phyloP scores from a whole-genome alignment of 1,140 invertebrate genomes.

The Pseudomyrmex pallidus region DNA sequence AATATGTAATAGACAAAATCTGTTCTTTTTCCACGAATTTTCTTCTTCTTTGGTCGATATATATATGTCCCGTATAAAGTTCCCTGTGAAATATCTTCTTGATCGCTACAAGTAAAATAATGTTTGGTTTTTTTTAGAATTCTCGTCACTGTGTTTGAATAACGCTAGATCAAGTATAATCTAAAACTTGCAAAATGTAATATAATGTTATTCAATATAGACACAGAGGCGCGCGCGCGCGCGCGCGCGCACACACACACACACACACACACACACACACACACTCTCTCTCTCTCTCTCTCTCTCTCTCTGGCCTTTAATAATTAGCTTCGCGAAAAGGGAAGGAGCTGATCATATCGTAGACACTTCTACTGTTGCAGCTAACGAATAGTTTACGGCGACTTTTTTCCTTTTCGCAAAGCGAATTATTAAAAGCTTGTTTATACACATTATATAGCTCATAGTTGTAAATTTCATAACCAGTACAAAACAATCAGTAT shows the following conservation, averaged over 20 bases:
- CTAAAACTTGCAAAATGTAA: conserved; percentile 34
- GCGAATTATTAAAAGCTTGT: too few species aligned
- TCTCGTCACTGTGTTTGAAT: conserved; percentile 52
- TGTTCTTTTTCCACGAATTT: conserved; percentile 30
- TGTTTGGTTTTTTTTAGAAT: conserved; percentile 61
- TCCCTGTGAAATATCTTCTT: conserved; percentile 62
- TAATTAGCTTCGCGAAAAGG: too few species aligned
- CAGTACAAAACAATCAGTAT: conserved; percentile 57
- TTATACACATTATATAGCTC: conserved; percentile 36
- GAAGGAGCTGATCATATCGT: too few species aligned
- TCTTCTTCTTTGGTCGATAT: conserved; percentile 61
- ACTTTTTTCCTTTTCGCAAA: too few species aligned
- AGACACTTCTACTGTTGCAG: too few species aligned
- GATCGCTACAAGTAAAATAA: conserved; percentile 64
- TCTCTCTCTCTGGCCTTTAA: too few species aligned
- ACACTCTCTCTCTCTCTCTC: too few species aligned
- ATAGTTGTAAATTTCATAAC: conserved; percentile 62
- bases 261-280: too few species aligned
- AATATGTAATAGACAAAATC: conserved; percentile 74
- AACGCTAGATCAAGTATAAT: conserved; percentile 52
- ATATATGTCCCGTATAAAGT: conserved; percentile 55
- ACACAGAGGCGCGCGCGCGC: too few species aligned
- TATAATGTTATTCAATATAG: too few species aligned
- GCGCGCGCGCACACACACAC: too few species aligned
- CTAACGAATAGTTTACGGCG: too few species aligned